These are phyloP conservation scores for Eretmochelys imbricata DNA, from an alignment of 2,113 vertebrate species.

Conservation along the genomic window DNA sequence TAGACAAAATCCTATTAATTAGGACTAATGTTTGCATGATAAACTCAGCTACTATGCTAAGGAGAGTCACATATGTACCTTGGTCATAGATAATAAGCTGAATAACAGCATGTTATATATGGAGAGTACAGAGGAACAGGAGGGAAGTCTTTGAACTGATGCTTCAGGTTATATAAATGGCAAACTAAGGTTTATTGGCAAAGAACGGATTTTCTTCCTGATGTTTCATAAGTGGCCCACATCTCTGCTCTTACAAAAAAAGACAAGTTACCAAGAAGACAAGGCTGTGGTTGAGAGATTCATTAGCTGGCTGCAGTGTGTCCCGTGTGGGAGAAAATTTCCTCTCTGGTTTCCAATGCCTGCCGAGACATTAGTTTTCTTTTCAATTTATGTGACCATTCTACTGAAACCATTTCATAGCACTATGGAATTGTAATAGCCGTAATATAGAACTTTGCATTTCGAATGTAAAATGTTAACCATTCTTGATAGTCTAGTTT, in stretches of 20 bases:
- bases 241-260: constrained; percentile 31
- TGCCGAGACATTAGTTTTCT: constrained; percentile 70
- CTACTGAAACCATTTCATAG: constrained; percentile 59
- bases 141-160: not conserved
- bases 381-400: constrained; percentile 69
- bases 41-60: not conserved
- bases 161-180: not conserved
- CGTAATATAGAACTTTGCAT: constrained; percentile 52
- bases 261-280: constrained; percentile 38
- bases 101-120: not conserved
- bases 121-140: not conserved
- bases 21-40: not conserved
- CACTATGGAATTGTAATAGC: constrained; percentile 47
- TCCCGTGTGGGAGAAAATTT: constrained; percentile 69
- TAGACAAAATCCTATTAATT: not conserved
- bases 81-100: not conserved
- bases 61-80: not conserved
- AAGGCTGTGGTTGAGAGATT: constrained; percentile 52
- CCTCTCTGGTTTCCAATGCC: constrained; percentile 60
- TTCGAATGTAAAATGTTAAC: constrained; percentile 65
- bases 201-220: constrained; percentile 44
- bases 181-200: not conserved
- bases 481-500: constrained; percentile 61
- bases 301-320: constrained; percentile 59
- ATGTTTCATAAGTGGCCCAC: constrained; percentile 29